Conservation (phyloP, 2,797 vertebrate species). For the Calcarius lapponicus region DNA sequence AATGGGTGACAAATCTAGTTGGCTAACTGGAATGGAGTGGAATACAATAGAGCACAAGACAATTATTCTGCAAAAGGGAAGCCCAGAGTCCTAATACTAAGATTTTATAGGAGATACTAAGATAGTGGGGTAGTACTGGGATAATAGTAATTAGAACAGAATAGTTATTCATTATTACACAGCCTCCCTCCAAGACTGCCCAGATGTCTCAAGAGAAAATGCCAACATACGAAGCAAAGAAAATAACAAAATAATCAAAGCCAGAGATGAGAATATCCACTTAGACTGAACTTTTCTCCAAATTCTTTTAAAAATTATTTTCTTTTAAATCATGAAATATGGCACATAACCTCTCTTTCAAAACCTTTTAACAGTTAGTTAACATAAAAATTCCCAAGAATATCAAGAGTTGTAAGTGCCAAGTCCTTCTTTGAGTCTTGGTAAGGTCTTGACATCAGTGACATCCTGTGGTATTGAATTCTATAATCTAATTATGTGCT, state of each 20-base stretch:
- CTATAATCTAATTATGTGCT: conserved; percentile 47
- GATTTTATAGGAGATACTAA: background rate
- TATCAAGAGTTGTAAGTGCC: background rate
- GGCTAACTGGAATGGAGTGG: background rate
- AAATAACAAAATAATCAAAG: background rate
- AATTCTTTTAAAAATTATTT: background rate
- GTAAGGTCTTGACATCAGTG: conserved; percentile 42
- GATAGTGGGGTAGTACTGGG: background rate
- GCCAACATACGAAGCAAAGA: background rate
- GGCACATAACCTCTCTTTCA: background rate
- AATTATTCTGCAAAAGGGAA: background rate
- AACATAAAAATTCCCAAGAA: background rate
- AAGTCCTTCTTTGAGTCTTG: conserved; percentile 28
- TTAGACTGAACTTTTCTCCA: background rate
- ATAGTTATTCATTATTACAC: background rate
- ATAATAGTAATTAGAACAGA: background rate
- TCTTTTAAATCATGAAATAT: background rate
- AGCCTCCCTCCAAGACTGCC: background rate
- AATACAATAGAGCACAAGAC: background rate
- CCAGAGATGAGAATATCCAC: background rate
- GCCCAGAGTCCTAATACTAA: background rate
- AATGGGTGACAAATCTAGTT: background rate
- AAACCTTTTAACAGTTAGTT: background rate
- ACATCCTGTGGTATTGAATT: conserved; percentile 40
- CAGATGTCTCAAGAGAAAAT: background rate